Evolutionary conservation across 64 coral and sea anemone species (phyloP), one percentile per base, ranked within the genome.

Genomic region (Actinia equina): DNA sequence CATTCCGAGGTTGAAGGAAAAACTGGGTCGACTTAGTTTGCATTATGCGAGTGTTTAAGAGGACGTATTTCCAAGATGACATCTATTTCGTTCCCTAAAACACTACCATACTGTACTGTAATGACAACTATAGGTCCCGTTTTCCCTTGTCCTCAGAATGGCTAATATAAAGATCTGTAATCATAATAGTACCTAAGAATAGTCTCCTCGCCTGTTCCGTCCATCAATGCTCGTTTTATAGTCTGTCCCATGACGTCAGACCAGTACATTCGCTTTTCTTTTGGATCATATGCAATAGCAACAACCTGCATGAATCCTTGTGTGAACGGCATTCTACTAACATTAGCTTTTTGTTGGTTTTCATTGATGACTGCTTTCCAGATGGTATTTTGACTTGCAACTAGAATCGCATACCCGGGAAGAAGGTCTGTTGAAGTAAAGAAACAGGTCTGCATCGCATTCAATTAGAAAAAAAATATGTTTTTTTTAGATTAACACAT

Each of bases 241-340:
- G 43, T 79, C n/a, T 27, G 70, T 15, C 12, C 79, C 0, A 53
- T 4, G 3, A 90, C 91, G 44, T 97, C 94, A 74, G 88, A 90
- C 94, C 94, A 97, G 77, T 97, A 97, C 11, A 97, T 45, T 7
- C 85, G 88, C 44, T 93, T 93, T 42, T 97, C 94, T 63, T 84
- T 71, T 27, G 91, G 91, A 77, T 97, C 86, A 58, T 93, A 93
- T 43, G 63, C 94, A 67, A 97, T 3, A 6, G 94, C 94, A 7
- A 97, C 88, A 79, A 97, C 43, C 61, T 37, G 30, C 30, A 49
- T 84, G 6, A 62, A 13, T 18, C 91, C 91, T 83, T 76, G 91
- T 15, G 60, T 83, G 59, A 92, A 58, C 25, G 94, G 91, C 44
- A 90, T 78, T 80, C 52, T 65, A n/a, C 67, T 26, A 7, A 92